Evolutionary conservation across 2,888 invertebrate species (phyloP).

Genomic region (Tupiocoris notatus): DNA sequence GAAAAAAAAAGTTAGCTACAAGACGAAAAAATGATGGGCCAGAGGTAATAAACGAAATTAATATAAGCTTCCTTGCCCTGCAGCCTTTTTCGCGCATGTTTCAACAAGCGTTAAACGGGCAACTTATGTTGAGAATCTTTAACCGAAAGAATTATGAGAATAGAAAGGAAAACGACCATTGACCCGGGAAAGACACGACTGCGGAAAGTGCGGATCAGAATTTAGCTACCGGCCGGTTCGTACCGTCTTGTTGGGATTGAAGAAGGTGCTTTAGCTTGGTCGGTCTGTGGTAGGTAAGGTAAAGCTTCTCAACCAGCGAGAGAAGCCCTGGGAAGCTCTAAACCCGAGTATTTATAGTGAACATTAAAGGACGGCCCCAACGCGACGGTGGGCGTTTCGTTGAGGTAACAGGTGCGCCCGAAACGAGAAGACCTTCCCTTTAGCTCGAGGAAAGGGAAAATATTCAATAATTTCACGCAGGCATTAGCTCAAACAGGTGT

Average conservation of each 20-base stretch:
- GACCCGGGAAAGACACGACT: background rate
- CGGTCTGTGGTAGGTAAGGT: background rate
- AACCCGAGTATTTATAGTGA: conserved; percentile 14
- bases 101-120: too few species aligned
- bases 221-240: background rate
- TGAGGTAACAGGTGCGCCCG: background rate
- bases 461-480: background rate
- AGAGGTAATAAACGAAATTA: too few species aligned
- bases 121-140: too few species aligned
- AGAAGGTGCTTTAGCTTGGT: background rate
- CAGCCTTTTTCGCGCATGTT: too few species aligned
- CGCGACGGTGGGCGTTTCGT: background rate
- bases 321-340: background rate
- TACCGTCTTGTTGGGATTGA: background rate
- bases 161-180: too few species aligned
- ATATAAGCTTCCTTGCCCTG: too few species aligned
- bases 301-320: background rate
- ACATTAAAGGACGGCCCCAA: background rate
- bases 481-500: background rate
- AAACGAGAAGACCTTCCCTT: background rate
- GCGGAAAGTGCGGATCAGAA: background rate
- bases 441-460: background rate
- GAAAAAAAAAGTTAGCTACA: too few species aligned
- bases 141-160: too few species aligned
- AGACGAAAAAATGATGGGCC: too few species aligned